phyloP scores from a whole-genome alignment of 2,113 vertebrate species.

The Pholis gunnellus region DNA sequence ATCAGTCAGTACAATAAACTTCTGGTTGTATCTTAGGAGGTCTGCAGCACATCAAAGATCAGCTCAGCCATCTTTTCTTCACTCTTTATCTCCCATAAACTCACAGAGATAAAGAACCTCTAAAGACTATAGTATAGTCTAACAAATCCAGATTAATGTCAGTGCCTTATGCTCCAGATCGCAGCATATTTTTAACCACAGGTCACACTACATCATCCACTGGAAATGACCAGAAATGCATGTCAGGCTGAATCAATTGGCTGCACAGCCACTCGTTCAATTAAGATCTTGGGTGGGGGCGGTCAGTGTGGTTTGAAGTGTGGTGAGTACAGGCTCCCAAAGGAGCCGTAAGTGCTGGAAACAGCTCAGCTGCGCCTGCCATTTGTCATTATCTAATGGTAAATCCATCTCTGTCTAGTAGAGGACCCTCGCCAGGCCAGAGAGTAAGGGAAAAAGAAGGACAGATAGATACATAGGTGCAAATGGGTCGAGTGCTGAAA shows the following conservation, averaged over 20 bases:
- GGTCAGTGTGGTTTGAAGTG: slow-evolving; percentile 52
- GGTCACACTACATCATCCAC: slow-evolving; percentile 76
- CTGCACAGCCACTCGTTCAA: slow-evolving; percentile 71
- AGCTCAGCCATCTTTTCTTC: slow-evolving; percentile 9
- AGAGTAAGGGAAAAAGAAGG: slow-evolving; percentile 44
- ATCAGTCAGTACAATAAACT: slow-evolving; percentile 33
- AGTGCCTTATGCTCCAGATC: slow-evolving; percentile 44
- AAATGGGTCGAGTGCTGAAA: background rate
- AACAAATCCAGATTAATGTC: slow-evolving; percentile 73
- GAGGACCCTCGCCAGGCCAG: slow-evolving; percentile 44
- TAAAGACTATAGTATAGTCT: slow-evolving; percentile 42
- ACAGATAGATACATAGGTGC: slow-evolving; percentile 20
- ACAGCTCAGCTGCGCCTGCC: slow-evolving; percentile 73
- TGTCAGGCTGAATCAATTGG: slow-evolving; percentile 77
- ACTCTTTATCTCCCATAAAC: slow-evolving; percentile 50
- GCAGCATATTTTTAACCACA: slow-evolving; percentile 65
- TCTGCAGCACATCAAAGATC: slow-evolving; percentile 42
- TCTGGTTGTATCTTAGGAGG: slow-evolving; percentile 8
- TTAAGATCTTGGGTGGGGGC: slow-evolving; percentile 66
- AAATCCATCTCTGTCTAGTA: slow-evolving; percentile 77
- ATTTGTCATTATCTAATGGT: slow-evolving; percentile 83
- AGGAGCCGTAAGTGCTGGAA: slow-evolving; percentile 79
- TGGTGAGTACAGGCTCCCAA: slow-evolving; percentile 66
- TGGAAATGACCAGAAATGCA: slow-evolving; percentile 78
- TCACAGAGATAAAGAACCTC: slow-evolving; percentile 49